Base-by-base conservation (phyloP, 2,888 invertebrate genomes). In the Lochmaea capreae region DNA sequence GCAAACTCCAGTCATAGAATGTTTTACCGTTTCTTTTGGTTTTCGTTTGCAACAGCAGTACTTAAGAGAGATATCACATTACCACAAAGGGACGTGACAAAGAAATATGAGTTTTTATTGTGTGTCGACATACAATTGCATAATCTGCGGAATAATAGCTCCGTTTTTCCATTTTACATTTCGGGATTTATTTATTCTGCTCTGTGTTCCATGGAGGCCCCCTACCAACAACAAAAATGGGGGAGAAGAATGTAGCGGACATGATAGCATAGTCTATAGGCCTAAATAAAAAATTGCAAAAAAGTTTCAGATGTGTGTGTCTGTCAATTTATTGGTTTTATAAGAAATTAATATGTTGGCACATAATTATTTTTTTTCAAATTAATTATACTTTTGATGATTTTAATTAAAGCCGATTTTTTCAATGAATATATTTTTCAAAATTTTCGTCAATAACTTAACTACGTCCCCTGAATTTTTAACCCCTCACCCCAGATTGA, bases 61-160 rank as follows among this genome's bases (percentile, higher is more conserved):
- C 77, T 80, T 85, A 85, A 82, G 10, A 85, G 82, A 86, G 85
- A 85, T 83, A 84, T 86, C 84, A 85, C 82, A 81, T 83, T 80
- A 81, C 83, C 79, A 83, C 84, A 84, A 84, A 79, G 80, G 79
- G 79, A 79, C 77, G 79, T 80, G 86, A 86, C 85, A 84, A 82
- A 83, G 84, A 86, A 85, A 84, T 83, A 86, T 86, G 81, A 81
- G 82, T 81, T 82, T 83, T 84, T 85, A 85, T 87, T 86, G 86
- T 86, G 81, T 81, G 85, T 83, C 83, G 85, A 84, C 84, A 78
- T 83, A 86, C 85, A 85, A 85, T 86, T 86, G 86, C 85, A 86
- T 86, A 86, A 86, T 86, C 85, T 84, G 82, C 80, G 79, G 81
- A 81, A 85, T 84, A 85, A 85, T 85, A 83, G 85, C 81, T 80